A percentile compares a stretch with the other conserved stretches of the same genome.
Conservation (phyloP, 2,113 vertebrate genomes). For the Pomatorhinus ruficollis region DNA sequence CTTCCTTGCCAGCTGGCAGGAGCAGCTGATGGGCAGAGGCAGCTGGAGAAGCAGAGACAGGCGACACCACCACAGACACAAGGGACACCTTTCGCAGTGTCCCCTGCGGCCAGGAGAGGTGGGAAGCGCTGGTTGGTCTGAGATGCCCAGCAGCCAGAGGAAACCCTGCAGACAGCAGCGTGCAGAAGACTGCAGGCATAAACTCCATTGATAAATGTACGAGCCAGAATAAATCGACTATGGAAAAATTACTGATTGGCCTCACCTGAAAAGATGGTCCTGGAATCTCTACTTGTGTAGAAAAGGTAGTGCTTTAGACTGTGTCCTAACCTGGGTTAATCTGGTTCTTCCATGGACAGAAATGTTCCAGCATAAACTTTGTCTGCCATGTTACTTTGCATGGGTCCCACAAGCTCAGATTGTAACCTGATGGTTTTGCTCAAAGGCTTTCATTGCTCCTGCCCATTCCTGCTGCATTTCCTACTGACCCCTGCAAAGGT, state of each 20-base stretch:
- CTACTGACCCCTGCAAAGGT: neutral
- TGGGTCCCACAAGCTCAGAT: neutral
- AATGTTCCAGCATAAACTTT: neutral
- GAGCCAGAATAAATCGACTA: neutral
- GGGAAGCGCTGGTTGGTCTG: neutral
- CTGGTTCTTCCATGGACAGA: neutral
- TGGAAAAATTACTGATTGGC: neutral
- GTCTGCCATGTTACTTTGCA: neutral
- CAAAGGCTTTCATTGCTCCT: neutral
- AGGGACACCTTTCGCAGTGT: fast-evolving
- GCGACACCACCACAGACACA: neutral
- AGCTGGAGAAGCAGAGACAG: neutral
- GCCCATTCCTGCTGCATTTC: neutral
- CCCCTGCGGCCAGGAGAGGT: neutral
- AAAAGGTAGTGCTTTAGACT: neutral
- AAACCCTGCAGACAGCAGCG: neutral
- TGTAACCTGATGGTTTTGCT: neutral
- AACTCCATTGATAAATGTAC: neutral
- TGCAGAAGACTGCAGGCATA: neutral
- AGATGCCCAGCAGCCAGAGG: neutral
- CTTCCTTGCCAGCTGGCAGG: neutral
- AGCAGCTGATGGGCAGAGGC: neutral
- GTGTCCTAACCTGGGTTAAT: neutral
- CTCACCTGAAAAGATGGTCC: neutral
- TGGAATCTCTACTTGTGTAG: neutral